Conservation (phyloP, 2,113 vertebrate genomes). For the Epinephelus fuscoguttatus region DNA sequence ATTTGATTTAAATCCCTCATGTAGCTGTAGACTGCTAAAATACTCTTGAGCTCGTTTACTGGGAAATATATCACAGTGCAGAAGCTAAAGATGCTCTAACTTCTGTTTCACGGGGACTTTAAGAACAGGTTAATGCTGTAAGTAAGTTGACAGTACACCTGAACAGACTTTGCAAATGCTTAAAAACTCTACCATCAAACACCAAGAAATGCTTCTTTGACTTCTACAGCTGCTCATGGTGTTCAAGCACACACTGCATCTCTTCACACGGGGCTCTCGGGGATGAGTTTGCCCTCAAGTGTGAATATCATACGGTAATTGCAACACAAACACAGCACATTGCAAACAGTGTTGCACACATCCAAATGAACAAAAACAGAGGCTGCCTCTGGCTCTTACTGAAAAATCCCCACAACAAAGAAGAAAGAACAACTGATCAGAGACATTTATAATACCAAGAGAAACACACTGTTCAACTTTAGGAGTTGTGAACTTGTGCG, state of each 20-base stretch:
- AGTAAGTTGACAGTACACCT: background rate
- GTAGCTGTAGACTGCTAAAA: too few species aligned
- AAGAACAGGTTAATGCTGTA: too few species aligned
- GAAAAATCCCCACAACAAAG: background rate
- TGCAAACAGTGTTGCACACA: slow-evolving; percentile 19
- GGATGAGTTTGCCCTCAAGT: background rate
- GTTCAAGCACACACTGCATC: background rate
- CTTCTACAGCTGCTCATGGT: background rate
- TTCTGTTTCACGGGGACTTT: too few species aligned
- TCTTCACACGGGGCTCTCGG: background rate
- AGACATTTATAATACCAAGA: slow-evolving; percentile 4
- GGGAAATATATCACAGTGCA: too few species aligned
- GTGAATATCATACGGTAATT: background rate
- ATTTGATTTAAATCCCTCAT: too few species aligned
- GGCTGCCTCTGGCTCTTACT: background rate
- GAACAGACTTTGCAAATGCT: background rate
- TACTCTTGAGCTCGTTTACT: too few species aligned
- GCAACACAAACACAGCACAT: background rate
- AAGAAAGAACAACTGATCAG: background rate
- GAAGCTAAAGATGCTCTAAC: too few species aligned
- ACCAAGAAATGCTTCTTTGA: slow-evolving; percentile 3
- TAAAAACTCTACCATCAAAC: background rate
- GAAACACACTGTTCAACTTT: slow-evolving; percentile 21
- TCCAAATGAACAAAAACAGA: slow-evolving; percentile 18
- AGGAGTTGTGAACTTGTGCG: slow-evolving; percentile 21